Percentiles rank a stretch among this genome's conserved stretches.
These are phyloP conservation scores for Calonectris borealis DNA, from an alignment of 2,113 vertebrate genomes.

Conservation along the genomic window DNA sequence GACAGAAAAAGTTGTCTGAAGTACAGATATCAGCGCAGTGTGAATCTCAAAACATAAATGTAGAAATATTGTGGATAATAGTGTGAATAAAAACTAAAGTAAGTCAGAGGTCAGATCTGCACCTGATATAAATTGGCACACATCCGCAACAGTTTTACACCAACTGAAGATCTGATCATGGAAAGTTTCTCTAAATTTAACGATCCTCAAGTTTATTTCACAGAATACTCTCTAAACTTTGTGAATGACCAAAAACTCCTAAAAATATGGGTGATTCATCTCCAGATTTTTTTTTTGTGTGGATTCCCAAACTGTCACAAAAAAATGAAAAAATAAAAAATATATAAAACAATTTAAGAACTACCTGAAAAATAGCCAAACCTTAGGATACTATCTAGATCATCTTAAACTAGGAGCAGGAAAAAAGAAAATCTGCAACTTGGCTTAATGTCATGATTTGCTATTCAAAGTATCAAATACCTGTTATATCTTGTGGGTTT, in stretches of 20 bases:
- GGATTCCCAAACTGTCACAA: not conserved
- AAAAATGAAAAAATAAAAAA: not conserved
- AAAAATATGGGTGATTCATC: not conserved
- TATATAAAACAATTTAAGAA: not conserved
- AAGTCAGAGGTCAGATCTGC: not conserved
- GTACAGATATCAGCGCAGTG: not conserved
- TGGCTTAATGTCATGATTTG: not conserved
- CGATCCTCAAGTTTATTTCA: not conserved
- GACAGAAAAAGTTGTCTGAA: not conserved
- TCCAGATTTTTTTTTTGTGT: not conserved
- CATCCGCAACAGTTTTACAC: not conserved
- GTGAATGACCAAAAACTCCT: not conserved
- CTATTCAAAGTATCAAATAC: not conserved
- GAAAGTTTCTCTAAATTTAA: not conserved
- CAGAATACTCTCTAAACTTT: not conserved
- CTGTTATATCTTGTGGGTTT: not conserved
- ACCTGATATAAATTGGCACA: not conserved
- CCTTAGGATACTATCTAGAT: not conserved
- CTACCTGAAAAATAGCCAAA: not conserved
- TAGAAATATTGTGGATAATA: not conserved
- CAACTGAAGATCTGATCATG: not conserved
- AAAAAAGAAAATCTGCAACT: not conserved
- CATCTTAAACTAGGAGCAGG: not conserved
- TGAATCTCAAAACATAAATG: not conserved
- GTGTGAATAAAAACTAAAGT: not conserved